These are phyloP conservation scores for Balanococcus diminutus DNA, from an alignment of 2,888 invertebrate species.

Conservation along the genomic window DNA sequence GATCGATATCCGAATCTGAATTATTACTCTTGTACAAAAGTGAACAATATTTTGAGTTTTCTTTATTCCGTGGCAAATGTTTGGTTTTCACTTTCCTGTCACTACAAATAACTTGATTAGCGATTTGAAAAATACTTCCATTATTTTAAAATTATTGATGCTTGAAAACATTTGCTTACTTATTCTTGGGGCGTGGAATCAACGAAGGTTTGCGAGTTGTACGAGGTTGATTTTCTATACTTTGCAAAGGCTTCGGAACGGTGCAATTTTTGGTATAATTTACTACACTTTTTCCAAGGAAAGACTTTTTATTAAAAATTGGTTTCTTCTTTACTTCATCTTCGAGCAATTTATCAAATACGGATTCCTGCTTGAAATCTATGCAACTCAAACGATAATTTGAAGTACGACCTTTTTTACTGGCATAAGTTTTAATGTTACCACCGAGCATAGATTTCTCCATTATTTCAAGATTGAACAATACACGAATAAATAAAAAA, in stretches of 20 bases:
- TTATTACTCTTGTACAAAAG: neutral
- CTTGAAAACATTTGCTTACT: neutral
- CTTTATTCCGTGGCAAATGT: neutral
- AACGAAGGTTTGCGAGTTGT: neutral
- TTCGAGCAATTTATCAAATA: slow-evolving; percentile 36
- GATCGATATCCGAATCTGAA: slow-evolving; percentile 20
- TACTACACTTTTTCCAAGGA: neutral
- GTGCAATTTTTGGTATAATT: neutral
- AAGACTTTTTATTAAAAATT: neutral
- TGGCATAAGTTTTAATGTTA: slow-evolving; percentile 23
- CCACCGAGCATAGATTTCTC: slow-evolving; percentile 28
- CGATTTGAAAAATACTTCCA: neutral
- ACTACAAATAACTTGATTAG: neutral
- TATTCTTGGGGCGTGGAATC: neutral
- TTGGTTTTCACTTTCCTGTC: neutral
- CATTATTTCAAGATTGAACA: neutral
- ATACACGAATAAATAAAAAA: neutral
- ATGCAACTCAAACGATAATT: neutral
- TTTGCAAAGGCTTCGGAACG: neutral
- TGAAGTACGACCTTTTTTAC: slow-evolving; percentile 11
- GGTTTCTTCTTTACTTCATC: slow-evolving; percentile 35
- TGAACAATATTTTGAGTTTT: neutral
- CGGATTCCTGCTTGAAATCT: slow-evolving; percentile 1
- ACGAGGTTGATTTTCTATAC: neutral
- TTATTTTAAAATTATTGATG: neutral